Percentiles rank a stretch among this genome's conserved stretches.
phyloP scores from a whole-genome alignment of 2,888 invertebrate species.

The Blera fallax region DNA sequence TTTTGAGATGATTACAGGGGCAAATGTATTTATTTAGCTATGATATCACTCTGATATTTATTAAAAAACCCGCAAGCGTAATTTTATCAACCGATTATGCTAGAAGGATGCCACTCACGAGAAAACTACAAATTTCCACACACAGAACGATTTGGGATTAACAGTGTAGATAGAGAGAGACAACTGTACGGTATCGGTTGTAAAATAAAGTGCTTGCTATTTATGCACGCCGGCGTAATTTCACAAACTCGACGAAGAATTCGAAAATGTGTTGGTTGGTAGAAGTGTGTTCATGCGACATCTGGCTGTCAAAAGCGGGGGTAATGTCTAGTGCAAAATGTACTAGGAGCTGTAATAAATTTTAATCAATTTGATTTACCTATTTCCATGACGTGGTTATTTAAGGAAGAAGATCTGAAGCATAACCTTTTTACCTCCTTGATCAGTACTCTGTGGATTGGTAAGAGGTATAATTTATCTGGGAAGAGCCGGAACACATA shows the following conservation, averaged over 20 bases:
- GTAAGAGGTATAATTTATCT: no score
- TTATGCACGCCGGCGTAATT: constrained; percentile 64
- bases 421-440: no score
- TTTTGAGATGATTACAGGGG: background rate
- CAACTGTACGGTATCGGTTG: background rate
- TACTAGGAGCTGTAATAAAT: background rate
- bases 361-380: background rate
- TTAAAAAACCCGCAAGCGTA: constrained; percentile 1
- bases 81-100: constrained; percentile 26
- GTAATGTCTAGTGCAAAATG: background rate
- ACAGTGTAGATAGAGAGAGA: constrained; percentile 38
- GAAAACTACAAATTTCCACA: constrained; percentile 67
- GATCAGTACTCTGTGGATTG: no score
- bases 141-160: constrained; percentile 53
- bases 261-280: constrained; percentile 22
- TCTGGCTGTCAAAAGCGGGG: background rate
- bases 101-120: constrained; percentile 62
- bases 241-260: constrained; percentile 53
- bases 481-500: no score
- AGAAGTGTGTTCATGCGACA: background rate
- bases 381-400: no score
- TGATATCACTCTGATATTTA: constrained; percentile 11
- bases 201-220: constrained; percentile 40
- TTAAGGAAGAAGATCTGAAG: no score
- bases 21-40: background rate